Evolutionary conservation across 2,888 invertebrate genomes (phyloP), one percentile per base, ranked within the genome.

Genomic region (Ophion costatus): DNA sequence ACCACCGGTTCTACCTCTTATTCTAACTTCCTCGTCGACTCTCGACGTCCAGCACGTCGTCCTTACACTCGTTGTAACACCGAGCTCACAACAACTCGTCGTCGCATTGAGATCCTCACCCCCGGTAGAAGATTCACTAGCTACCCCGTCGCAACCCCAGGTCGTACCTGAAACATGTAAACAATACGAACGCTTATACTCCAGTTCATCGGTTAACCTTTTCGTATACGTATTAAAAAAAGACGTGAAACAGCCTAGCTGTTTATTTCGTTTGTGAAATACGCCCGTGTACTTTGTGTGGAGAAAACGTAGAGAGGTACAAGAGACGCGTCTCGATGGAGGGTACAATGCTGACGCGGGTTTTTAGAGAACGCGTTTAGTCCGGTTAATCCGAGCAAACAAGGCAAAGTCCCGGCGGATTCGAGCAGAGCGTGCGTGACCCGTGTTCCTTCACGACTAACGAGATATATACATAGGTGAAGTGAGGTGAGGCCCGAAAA

Each of bases 121-220:
- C 87, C 88, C 89, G 89, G 88, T 89, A 85, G 89, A 90, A 88
- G 86, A 83, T 89, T 90, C 89, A 87, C 91, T 91, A 89, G 91
- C 93, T 92, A 93, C 92, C 92, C 91, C 92, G 90, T 92, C 92
- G 87, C 90, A 91, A 91, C 90, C 92, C 93, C 93, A 92, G 93
- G 92, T 91, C 91, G 92, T 91, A 92, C 93, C 93, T 93, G 90
- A 10, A 92, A 91, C 86, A 90, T 42, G 79, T 42, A 77, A 69
- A 81, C n/a, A 67, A 67, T 2, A 75, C 14, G 51, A 45, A 66
- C 14, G 22, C 14, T 80, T 76, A 76, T 38, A 71, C 17, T 51
- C 63, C 9, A 9, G n/a, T 57, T 11, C 11, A 51, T 69, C 9
- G 42, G 56, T 63, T 69, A 11, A 20, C 38, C 63, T 64, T 80